Evolutionary conservation across 1,140 invertebrate species (phyloP), one percentile per base, ranked within the genome.

Genomic region (Papilio xuthus): DNA sequence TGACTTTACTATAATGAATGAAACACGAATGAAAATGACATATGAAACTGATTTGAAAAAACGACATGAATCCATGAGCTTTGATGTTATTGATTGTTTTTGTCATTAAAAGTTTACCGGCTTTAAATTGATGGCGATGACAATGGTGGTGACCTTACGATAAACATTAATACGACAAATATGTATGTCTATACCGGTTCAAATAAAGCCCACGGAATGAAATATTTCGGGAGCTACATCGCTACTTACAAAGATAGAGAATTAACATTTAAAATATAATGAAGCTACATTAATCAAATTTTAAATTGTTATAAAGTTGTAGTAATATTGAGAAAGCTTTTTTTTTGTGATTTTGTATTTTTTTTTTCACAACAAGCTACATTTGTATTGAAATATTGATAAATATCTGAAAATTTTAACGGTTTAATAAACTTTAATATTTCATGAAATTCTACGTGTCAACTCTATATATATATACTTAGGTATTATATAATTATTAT

Each of bases 401-500:
- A 67, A 67, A 67, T 32, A 67, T 67, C 26, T 67, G 60, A 67
- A 67, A 67, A 28, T 13, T 67, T 67, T 6, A 67, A 67, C 60
- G 26, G 60, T 13, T 32, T 15, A 15, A 67, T 67, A 67, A 32
- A 67, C 60, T 67, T 28, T 26, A 60, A 13, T 67, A 20, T 67
- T 18, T 28, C 32, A 67, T 60, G 7, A 8, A 60, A 37, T 37
- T 67, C 23, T 67, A 28, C 26, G 26, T 32, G 26, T 67, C 32
- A 67, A 28, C 26, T 6, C 0, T 67, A n/a, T n/a, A n/a, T 67
- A 15, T 28, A 28, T 28, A 4, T 67, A 26, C 32, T 67, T 67
- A 28, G 12, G 47, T 50, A 50, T n/a, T 1, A 37, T 37, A 37
- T 37, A 37, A 37, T 37, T 37, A 37, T 37, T 37, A 7, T 37